Percentiles rank a stretch among this genome's conserved stretches.
These are phyloP conservation scores for Melolontha melolontha DNA, from an alignment of 2,888 invertebrate species.

Conservation along the genomic window DNA sequence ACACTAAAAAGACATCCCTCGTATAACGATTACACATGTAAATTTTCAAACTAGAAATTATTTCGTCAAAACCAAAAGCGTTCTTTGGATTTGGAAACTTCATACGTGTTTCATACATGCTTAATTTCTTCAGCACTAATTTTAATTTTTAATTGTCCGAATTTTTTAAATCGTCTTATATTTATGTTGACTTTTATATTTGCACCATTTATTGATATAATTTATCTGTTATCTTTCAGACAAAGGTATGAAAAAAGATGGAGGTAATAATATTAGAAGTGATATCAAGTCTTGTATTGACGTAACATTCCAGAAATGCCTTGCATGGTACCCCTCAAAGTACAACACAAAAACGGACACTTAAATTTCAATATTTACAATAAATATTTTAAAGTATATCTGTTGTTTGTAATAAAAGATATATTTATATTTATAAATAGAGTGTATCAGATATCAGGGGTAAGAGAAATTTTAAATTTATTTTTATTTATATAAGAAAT, in stretches of 20 bases:
- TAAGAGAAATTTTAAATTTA: no score
- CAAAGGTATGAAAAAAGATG: constrained; percentile 81
- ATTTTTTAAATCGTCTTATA: constrained; percentile 2
- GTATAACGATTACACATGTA: no score
- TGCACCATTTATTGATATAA: constrained; percentile 11
- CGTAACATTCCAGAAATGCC: constrained; percentile 1
- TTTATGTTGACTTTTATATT: neutral
- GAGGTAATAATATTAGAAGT: constrained; percentile 71
- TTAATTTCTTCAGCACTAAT: no score
- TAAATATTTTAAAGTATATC: no score
- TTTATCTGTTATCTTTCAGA: constrained; percentile 69
- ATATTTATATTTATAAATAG: no score
- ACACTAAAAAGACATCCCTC: no score
- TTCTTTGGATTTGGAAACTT: no score
- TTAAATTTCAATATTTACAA: neutral
- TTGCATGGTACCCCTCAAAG: constrained; percentile 16
- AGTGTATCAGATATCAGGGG: no score
- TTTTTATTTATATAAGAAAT: no score
- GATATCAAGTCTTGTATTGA: constrained; percentile 17
- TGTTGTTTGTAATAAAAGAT: no score
- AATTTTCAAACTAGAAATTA: no score
- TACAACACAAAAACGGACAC: neutral
- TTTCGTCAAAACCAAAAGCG: no score
- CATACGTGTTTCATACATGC: neutral
- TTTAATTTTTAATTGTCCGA: neutral